Evolutionary conservation across 2,797 vertebrate species (phyloP), one percentile per base, ranked within the genome.

Genomic region (Mormyrops boulengeri): DNA sequence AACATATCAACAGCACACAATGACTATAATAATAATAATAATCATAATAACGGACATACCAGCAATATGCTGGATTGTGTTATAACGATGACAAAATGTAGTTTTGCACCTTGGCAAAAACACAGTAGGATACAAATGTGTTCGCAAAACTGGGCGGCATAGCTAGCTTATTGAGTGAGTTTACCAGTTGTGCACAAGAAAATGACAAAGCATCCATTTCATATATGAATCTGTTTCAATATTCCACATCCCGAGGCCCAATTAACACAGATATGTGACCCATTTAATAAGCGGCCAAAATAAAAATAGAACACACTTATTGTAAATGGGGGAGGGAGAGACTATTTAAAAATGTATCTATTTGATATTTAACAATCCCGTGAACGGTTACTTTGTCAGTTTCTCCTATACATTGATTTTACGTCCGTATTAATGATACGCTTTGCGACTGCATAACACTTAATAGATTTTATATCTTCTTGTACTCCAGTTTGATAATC

Each of bases 221-320:
- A 80, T 80, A 44, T 8, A 80, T 52, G 19, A 85, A 50, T 85
- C 19, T 26, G 44, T 85, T 49, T 52, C 47, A 85, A 52, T 85
- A 85, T 49, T 52, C 19, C 9, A 85, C 47, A 85, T 85, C n/a
- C 82, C 49, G 47, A 85, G 47, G 47, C 82, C 44, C n/a, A 85
- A 50, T 85, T 85, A 50, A 52, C 82, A 85, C 44, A 85, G 44
- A 85, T 85, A 44, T 19, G 47, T 85, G 82, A 85, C 82, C 82
- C 82, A 85, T 85, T 85, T 85, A 85, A 85, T 52, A 85, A 85
- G 22, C 82, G 41, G 82, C 44, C 47, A 85, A 85, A 85, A 26
- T 52, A 50, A 85, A 85, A 52, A 85, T 49, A 50, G 82, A 85
- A 85, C 82, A 85, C 38, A 85, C 44, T 52, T 22, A 85, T 26